phyloP scores from a whole-genome alignment of 2,888 invertebrate genomes.

The Eumacrocentrus americanus region DNA sequence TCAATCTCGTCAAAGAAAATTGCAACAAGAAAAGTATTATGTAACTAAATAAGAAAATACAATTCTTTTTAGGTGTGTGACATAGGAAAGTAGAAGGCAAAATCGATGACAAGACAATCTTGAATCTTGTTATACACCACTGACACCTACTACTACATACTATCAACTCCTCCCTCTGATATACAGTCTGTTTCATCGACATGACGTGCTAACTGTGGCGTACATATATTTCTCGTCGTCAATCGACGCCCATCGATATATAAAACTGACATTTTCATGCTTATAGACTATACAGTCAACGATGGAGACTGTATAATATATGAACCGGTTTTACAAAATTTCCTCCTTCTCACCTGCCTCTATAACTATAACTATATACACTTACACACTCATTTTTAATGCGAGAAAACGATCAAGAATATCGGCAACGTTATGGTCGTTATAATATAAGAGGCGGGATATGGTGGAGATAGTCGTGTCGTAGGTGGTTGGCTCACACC shows the following conservation, averaged over 20 bases:
- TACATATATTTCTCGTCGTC: slow-evolving; percentile 1
- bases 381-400: slow-evolving; percentile 6
- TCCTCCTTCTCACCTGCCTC: slow-evolving; percentile 20
- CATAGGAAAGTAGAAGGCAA: no score
- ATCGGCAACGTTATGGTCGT: slow-evolving; percentile 18
- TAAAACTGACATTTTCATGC: slow-evolving; percentile 12
- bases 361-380: background rate
- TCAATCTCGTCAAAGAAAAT: background rate
- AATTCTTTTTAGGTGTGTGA: no score
- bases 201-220: slow-evolving; percentile 5
- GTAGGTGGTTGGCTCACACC: slow-evolving; percentile 46
- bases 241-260: slow-evolving; percentile 21
- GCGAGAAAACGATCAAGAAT: slow-evolving; percentile 29
- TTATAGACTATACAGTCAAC: no score
- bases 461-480: slow-evolving; percentile 34
- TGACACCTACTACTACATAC: background rate
- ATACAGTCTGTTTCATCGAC: background rate
- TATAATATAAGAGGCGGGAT: slow-evolving; percentile 16
- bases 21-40: background rate
- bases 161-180: background rate
- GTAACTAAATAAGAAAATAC: no score
- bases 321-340: slow-evolving; percentile 9
- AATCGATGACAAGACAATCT: slow-evolving; percentile 55
- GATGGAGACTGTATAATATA: background rate
- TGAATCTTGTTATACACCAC: slow-evolving; percentile 25